Evolutionary conservation across 2,888 invertebrate genomes (phyloP).

Genomic region (Melanchra persicariae): DNA sequence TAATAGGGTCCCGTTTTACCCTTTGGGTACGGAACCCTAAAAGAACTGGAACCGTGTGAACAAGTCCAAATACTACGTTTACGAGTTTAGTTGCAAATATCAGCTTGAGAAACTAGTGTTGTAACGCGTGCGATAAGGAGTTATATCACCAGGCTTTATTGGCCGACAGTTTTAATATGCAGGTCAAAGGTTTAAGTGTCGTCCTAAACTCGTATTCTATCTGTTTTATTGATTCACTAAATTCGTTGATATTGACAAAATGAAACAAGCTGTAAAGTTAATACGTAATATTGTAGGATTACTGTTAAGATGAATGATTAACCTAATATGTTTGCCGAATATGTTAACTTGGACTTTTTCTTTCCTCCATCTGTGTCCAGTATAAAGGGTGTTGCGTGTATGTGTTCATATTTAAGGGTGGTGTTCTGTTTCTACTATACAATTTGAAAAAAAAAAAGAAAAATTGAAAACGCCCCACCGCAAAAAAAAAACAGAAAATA

Average conservation of each 20-base stretch:
- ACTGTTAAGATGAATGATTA: not conserved
- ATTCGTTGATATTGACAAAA: not conserved
- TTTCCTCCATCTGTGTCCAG: too few species aligned
- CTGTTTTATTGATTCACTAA: conserved; percentile 24
- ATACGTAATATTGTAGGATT: not conserved
- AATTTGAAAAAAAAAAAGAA: too few species aligned
- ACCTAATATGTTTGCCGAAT: too few species aligned
- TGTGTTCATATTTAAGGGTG: too few species aligned
- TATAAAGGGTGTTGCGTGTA: too few species aligned
- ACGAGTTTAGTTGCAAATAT: conserved; percentile 27
- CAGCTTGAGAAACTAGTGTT: conserved; percentile 28
- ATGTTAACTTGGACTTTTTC: too few species aligned
- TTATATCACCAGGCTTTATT: conserved; percentile 33
- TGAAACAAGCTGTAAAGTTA: not conserved
- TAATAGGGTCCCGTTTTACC: too few species aligned
- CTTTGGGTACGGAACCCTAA: too few species aligned
- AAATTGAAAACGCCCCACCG: too few species aligned
- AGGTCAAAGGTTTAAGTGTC: conserved; percentile 35
- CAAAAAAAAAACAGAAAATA: too few species aligned
- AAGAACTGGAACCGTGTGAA: not conserved
- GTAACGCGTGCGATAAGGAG: conserved; percentile 25
- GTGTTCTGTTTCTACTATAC: too few species aligned
- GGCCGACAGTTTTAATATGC: conserved; percentile 8
- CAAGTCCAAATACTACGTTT: not conserved
- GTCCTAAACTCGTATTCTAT: conserved; percentile 19